Conservation (phyloP, 2,888 invertebrate species). For the Homarus gammarus region DNA sequence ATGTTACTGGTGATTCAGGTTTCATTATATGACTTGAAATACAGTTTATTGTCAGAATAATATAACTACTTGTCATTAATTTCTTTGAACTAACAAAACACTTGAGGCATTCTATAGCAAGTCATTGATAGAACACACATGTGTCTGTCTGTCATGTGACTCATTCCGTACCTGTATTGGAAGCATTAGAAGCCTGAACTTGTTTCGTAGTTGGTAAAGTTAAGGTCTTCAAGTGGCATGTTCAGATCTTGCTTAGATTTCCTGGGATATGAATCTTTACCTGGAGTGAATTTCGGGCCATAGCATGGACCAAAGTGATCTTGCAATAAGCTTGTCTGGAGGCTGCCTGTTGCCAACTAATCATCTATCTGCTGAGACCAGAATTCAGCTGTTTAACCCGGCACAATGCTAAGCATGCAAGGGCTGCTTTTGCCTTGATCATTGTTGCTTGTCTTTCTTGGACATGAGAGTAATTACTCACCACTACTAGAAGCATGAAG, state of each 20-base stretch:
- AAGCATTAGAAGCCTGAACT: conserved; percentile 10
- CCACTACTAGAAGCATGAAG: conserved; percentile 47
- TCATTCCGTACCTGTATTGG: background rate
- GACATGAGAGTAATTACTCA: conserved; percentile 28
- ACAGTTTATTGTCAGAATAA: conserved; percentile 9
- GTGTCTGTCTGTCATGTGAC: background rate
- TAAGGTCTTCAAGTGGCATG: conserved; percentile 51
- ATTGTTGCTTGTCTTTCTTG: conserved; percentile 25
- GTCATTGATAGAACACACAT: background rate
- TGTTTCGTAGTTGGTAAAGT: conserved; percentile 6
- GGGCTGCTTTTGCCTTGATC: conserved; percentile 36
- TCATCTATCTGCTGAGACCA: conserved; percentile 10
- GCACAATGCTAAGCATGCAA: conserved; percentile 41
- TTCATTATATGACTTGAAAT: conserved; percentile 5
- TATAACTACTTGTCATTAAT: background rate
- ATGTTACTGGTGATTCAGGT: conserved; percentile 25
- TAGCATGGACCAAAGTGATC: conserved; percentile 37
- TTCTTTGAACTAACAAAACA: conserved; percentile 27
- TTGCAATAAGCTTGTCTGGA: conserved; percentile 37
- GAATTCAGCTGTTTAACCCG: conserved; percentile 25
- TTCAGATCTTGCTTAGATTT: conserved; percentile 40
- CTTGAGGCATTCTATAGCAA: background rate
- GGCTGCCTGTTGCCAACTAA: conserved; percentile 39
- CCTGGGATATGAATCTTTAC: conserved; percentile 25
- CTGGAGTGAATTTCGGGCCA: conserved; percentile 8